These are phyloP conservation scores for Hyaena hyaena DNA, from an alignment of 2,113 vertebrate species.

Conservation along the genomic window DNA sequence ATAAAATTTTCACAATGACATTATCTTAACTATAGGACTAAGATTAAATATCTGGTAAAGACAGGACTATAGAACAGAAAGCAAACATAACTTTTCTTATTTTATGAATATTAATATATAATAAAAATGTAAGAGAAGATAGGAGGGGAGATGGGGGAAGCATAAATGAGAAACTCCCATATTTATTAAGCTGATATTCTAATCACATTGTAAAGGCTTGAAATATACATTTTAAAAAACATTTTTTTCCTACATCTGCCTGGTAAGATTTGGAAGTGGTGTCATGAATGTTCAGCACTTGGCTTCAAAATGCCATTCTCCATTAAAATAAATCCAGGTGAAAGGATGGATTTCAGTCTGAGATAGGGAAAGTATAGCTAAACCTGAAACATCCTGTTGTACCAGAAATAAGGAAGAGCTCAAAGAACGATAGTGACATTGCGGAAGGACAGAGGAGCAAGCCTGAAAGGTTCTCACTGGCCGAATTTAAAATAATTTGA, in stretches of 20 bases:
- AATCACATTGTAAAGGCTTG: not conserved
- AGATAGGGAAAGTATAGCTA: not conserved
- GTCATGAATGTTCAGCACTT: not conserved
- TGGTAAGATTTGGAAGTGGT: not conserved
- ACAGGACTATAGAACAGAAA: not conserved
- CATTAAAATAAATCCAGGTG: not conserved
- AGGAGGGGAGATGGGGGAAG: not conserved
- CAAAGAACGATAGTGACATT: not conserved
- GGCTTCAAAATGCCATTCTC: not conserved
- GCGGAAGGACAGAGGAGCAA: not conserved
- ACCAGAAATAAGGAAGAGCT: not conserved
- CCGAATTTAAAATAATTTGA: not conserved
- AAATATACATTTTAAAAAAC: too few species aligned
- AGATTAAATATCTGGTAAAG: not conserved
- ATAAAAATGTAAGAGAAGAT: not conserved
- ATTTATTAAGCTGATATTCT: not conserved
- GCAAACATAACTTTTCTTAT: not conserved
- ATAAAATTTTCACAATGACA: constrained; percentile 10
- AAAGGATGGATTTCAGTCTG: not conserved
- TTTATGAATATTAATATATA: not conserved
- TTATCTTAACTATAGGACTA: not conserved
- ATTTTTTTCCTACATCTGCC: not conserved
- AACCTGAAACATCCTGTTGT: not conserved
- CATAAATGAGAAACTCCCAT: not conserved
- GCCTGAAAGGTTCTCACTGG: not conserved